Evolutionary conservation across 2,113 vertebrate species (phyloP).

Genomic region (Megaceryle torquata): DNA sequence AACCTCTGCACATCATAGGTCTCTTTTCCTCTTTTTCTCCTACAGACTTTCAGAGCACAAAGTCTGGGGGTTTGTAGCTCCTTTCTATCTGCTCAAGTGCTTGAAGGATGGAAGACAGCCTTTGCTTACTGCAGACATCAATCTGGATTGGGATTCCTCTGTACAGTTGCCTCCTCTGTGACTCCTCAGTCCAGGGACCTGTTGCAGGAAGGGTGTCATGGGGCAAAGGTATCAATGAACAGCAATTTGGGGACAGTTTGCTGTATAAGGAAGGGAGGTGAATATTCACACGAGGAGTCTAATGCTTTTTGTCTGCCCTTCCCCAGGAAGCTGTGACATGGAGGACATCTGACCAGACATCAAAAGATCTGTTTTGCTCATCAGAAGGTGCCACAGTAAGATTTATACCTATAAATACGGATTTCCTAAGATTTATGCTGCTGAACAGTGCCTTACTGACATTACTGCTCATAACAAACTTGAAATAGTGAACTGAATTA

Average conservation of each 20-base stretch:
- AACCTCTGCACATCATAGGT: rapidly evolving
- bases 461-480: neutral
- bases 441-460: neutral
- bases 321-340: neutral
- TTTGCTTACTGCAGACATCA: neutral
- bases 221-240: neutral
- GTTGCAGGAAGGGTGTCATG: neutral
- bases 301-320: neutral
- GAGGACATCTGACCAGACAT: neutral
- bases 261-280: neutral
- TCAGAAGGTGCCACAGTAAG: neutral
- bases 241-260: neutral
- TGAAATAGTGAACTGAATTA: neutral
- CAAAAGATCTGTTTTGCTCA: neutral
- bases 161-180: neutral
- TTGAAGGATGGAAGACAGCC: neutral
- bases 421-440: neutral
- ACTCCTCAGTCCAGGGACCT: rapidly evolving
- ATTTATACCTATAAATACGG: neutral
- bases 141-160: neutral
- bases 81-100: neutral
- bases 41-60: neutral
- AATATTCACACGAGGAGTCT: neutral
- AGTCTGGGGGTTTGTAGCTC: neutral
- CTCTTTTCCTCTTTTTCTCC: neutral